Evolutionary conservation across 2,113 vertebrate genomes (phyloP), one percentile per base, ranked within the genome.

Genomic region (Takifugu bimaculatus): DNA sequence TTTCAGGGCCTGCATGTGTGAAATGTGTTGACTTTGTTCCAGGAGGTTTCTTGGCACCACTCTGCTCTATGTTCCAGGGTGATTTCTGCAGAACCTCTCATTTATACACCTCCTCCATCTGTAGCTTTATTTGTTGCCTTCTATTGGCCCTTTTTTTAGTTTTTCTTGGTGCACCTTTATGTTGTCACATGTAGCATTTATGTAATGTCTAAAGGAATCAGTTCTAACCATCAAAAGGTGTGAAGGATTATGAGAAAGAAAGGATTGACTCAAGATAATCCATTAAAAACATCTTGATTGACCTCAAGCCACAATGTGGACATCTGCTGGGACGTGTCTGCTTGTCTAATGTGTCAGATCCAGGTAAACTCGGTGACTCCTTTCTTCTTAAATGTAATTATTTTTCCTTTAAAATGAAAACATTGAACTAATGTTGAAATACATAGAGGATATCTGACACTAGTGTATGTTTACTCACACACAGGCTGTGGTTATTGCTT

Each of bases 11-110:
- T 70, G 79, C 52, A 55, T 58, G 76, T 76, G 74, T 78, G 80
- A 85, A 86, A 83, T 83, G 82, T 77, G 80, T 85, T 76, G 82
- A 82, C 71, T 63, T 50, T 59, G 72, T 74, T 87, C 80, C 84
- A 83, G 60, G 60, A 79, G 63, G 62, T 68, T 64, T 71, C 67
- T 63, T 60, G 48, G 68, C 64, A 42, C 50, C 15, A 20, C 72
- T 71, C 75, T 70, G 62, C 63, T 70, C 51, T 50, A 9, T 75
- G 79, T 80, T 79, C 47, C 56, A 52, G 52, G 54, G 66, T 56
- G 70, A 78, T 79, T 80, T 75, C 63, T 68, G 56, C 68, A 56
- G 54, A 57, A 66, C 57, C 58, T 78, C 58, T 64, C 63, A 78
- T 79, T 71, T 71, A 49, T 78, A 70, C 64, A 65, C 62, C 62